Base-by-base conservation (phyloP, 2,113 vertebrate species). In the Centropus unirufus region DNA sequence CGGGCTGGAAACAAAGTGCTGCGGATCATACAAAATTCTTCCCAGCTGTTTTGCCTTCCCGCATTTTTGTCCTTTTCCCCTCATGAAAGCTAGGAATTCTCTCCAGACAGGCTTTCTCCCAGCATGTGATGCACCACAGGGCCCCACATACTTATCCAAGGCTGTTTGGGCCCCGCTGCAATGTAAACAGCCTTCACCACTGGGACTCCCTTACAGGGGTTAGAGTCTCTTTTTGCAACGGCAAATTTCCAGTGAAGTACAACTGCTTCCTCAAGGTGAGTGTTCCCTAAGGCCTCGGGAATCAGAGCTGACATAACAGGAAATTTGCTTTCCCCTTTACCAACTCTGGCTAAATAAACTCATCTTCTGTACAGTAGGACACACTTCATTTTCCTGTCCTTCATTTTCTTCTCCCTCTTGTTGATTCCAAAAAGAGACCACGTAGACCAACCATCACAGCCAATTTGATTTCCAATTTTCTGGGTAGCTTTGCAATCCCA, bases 401-500 rank as follows among this genome's bases (percentile, higher is more conserved):
- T 89, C 89, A 58, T 80, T 91, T 46, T 61, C 70, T 58, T 72
- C 67, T 86, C 73, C 51, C 24, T 91, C 83, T 89, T 79, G 83
- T 66, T 87, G 80, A 76, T 82, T 92, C 89, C 78, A 76, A 73
- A 89, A 94, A 83, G 61, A 96, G 46, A 80, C 77, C 63, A 77
- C 70, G 44, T 32, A 88, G 81, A 80, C 68, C 77, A 94, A 79
- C 79, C 85, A 94, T 69, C 85, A 79, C 77, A 73, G 69, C 77
- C 83, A 89, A 51, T 92, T 72, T 96, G 86, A 91, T 82, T 94
- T 82, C 83, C 62, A 89, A 30, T 96, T 96, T 94, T 91, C 88
- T 92, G 86, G 69, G 83, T 32, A 92, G 80, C 80, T 94, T 89
- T 79, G 49, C 77, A 93, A 84, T 89, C 76, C 76, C 11, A 9